These are phyloP conservation scores for Phrixothrix hirtus DNA, from an alignment of 2,888 invertebrate species.

Conservation along the genomic window DNA sequence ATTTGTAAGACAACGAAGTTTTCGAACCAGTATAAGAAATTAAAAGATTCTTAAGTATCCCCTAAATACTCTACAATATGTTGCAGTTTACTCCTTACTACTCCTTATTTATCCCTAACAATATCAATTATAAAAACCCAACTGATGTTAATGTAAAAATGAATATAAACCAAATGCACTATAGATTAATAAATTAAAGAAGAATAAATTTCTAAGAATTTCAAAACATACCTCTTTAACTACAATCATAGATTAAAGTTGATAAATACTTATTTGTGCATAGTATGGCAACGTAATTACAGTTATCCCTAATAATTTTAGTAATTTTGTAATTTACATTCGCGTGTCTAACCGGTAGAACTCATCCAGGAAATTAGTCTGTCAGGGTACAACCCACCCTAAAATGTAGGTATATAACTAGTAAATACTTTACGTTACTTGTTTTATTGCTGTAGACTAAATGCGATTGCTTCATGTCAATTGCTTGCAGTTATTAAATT, in stretches of 20 bases:
- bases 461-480: conserved; percentile 5
- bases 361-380: conserved; percentile 40
- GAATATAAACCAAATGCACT: too few relatives aligned
- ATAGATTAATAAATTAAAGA: too few relatives aligned
- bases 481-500: conserved; percentile 10
- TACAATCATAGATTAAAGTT: conserved; percentile 5
- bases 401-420: conserved; percentile 28
- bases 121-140: too few relatives aligned
- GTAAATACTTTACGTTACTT: conserved; percentile 24
- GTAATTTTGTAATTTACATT: conserved; percentile 39
- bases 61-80: too few relatives aligned
- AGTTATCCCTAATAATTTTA: conserved; percentile 33
- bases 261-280: conserved; percentile 18
- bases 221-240: not conserved
- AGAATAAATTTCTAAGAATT: too few relatives aligned
- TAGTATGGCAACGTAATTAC: conserved; percentile 24
- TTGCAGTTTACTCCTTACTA: too few relatives aligned
- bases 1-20: too few relatives aligned
- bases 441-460: conserved; percentile 15
- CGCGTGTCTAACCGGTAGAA: conserved; percentile 36
- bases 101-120: too few relatives aligned
- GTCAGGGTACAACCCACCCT: conserved; percentile 35
- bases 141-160: too few relatives aligned
- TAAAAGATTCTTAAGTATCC: too few relatives aligned
- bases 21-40: too few relatives aligned